phyloP scores from a whole-genome alignment of 2,888 invertebrate species.

The Melipona beecheii region DNA sequence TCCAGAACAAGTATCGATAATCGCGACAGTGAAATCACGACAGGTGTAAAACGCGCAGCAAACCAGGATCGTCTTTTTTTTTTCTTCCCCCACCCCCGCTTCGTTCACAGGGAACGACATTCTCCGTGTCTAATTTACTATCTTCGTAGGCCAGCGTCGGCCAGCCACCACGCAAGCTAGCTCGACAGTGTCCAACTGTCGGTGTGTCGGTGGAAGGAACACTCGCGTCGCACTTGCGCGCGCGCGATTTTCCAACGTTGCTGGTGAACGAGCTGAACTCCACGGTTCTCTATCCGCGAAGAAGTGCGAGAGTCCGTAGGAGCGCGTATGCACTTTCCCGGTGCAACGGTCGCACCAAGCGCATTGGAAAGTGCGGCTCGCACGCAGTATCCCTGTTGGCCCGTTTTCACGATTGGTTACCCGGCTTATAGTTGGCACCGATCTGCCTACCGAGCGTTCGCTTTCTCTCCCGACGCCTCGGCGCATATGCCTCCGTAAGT shows the following conservation, averaged over 20 bases:
- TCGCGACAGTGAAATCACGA: slow-evolving; percentile 55
- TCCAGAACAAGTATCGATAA: slow-evolving; percentile 45
- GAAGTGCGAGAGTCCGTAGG: slow-evolving; percentile 10
- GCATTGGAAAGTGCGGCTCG: slow-evolving; percentile 75
- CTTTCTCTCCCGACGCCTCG: slow-evolving; percentile 75
- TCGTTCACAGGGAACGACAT: slow-evolving; percentile 1
- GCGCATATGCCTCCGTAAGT: slow-evolving; percentile 41
- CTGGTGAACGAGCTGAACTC: slow-evolving; percentile 18
- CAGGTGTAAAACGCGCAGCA: slow-evolving; percentile 33
- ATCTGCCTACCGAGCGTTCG: slow-evolving; percentile 74
- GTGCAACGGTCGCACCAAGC: slow-evolving; percentile 68
- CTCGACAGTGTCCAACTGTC: slow-evolving; percentile 11
- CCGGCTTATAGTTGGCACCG: slow-evolving; percentile 70
- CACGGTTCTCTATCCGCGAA: slow-evolving; percentile 38
- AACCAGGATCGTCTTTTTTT: slow-evolving; percentile 16
- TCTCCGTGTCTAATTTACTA: slow-evolving; percentile 23
- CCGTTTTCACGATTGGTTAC: slow-evolving; percentile 57
- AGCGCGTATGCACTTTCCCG: slow-evolving; percentile 69
- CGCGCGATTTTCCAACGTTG: slow-evolving; percentile 42
- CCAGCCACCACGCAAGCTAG: not conserved
- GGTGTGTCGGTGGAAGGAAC: not conserved
- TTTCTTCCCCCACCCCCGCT: not conserved
- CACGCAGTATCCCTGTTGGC: slow-evolving; percentile 62
- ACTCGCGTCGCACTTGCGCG: not conserved
- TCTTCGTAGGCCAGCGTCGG: not conserved